phyloP scores from a whole-genome alignment of 2,797 vertebrate genomes.

The Enteromius afrohamiltoni region DNA sequence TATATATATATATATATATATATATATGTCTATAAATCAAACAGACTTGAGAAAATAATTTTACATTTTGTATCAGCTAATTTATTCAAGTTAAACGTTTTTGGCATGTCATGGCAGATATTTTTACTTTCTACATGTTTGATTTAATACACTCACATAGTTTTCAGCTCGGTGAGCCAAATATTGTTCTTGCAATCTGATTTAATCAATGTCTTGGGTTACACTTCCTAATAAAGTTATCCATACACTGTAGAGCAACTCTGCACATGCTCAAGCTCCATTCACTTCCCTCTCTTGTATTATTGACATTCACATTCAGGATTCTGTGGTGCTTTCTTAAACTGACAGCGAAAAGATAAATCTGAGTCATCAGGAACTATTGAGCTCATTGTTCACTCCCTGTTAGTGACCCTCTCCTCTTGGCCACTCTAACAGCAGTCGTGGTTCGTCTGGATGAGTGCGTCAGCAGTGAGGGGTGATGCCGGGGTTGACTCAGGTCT shows the following conservation, averaged over 20 bases:
- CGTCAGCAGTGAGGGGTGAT: conserved; percentile 41
- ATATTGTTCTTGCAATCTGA: conserved; percentile 8
- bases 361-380: conserved; percentile 18
- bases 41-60: background rate
- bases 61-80: background rate
- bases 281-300: background rate
- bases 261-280: background rate
- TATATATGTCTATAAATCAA: background rate
- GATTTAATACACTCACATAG: background rate
- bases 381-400: background rate
- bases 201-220: conserved; percentile 10
- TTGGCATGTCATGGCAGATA: background rate
- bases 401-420: background rate
- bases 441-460: conserved; percentile 36
- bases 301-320: conserved; percentile 8
- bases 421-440: conserved; percentile 11
- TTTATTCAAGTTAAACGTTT: background rate
- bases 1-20: too few species aligned
- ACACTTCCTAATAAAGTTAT: conserved; percentile 26
- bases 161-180: background rate
- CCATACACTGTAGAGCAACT: background rate
- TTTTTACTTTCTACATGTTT: conserved; percentile 22
- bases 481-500: conserved; percentile 12
- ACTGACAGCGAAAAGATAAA: conserved; percentile 10
- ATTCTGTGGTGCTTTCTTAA: conserved; percentile 20